Evolutionary conservation across 2,888 invertebrate genomes (phyloP), one percentile per base, ranked within the genome.

Genomic region (Scrobipalpa atriplicella): DNA sequence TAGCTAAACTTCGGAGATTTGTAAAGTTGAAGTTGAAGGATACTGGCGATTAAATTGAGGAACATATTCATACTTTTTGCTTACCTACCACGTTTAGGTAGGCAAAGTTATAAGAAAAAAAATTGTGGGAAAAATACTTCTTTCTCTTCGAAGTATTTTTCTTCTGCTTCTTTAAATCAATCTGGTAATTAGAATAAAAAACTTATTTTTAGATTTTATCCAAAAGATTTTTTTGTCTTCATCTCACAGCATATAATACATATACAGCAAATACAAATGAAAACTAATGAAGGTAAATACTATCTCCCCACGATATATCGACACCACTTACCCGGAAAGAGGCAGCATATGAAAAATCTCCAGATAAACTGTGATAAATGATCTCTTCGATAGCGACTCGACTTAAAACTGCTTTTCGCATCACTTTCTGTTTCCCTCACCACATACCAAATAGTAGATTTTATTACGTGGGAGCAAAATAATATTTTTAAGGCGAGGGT

Each of bases 281-380:
- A 58, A 58, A 58, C 58, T 58, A 38, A 58, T 58, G 58, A 58
- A 58, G 38, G 13, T 11, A n/a, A 58, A 16, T 16, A 18, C 68
- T 38, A 38, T 38, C 29, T 36, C 58, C 5, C 11, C 67, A 73
- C 75, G 72, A 80, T 82, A 77, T 78, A 81, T 82, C 73, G 78
- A 73, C 70, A 72, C 73, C 29, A 62, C 62, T 61, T 61, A 61
- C 11, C 47, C 19, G 16, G 41, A 61, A 65, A 75, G 73, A 72
- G 70, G 66, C 71, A 67, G 74, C 77, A 29, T 78, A 77, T 78
- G 76, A 77, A 77, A 78, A 82, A 81, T 74, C 74, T 73, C 66
- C 70, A 81, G 86, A 90, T 88, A 89, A 85, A 86, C 79, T 78
- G 79, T 88, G 88, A 90, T 88, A 89, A 89, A 90, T 89, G 85